These are phyloP conservation scores for Blera fallax DNA, from an alignment of 2,888 invertebrate genomes.

Conservation along the genomic window DNA sequence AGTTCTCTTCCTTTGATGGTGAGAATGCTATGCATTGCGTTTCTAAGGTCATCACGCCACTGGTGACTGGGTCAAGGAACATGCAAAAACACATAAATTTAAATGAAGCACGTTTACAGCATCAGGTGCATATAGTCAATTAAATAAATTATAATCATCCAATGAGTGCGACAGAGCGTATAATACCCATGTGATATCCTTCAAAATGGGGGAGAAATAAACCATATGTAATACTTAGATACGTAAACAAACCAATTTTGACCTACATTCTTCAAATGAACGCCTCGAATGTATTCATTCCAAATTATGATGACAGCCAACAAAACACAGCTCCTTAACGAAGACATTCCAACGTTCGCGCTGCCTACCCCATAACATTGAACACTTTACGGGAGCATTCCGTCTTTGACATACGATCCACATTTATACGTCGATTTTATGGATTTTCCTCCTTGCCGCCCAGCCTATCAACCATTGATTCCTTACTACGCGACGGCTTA, in stretches of 20 bases:
- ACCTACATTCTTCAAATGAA: slow-evolving; percentile 43
- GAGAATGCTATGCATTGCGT: too few species aligned
- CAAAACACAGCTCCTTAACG: slow-evolving; percentile 2
- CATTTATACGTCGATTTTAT: slow-evolving; percentile 55
- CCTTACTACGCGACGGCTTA: slow-evolving; percentile 73
- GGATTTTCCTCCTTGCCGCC: slow-evolving; percentile 4
- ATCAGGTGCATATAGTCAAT: too few species aligned
- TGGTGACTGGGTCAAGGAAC: too few species aligned
- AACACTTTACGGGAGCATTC: slow-evolving; percentile 39
- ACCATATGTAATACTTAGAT: not conserved
- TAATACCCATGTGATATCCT: not conserved
- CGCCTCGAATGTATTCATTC: slow-evolving; percentile 1
- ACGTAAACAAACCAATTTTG: slow-evolving; percentile 23
- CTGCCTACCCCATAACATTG: slow-evolving; percentile 28
- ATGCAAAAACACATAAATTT: too few species aligned
- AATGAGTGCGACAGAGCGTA: not conserved
- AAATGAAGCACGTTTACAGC: too few species aligned
- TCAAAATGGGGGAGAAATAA: not conserved
- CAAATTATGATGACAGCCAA: slow-evolving; percentile 32
- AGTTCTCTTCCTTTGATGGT: too few species aligned
- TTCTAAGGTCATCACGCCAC: too few species aligned
- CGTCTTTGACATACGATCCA: slow-evolving; percentile 36
- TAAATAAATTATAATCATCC: not conserved
- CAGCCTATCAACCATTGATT: slow-evolving; percentile 43
- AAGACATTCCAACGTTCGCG: slow-evolving; percentile 43